Evolutionary conservation across 92 coral and sea anemone species (phyloP).

Genomic region (Hydrozoanthus gracilis): DNA sequence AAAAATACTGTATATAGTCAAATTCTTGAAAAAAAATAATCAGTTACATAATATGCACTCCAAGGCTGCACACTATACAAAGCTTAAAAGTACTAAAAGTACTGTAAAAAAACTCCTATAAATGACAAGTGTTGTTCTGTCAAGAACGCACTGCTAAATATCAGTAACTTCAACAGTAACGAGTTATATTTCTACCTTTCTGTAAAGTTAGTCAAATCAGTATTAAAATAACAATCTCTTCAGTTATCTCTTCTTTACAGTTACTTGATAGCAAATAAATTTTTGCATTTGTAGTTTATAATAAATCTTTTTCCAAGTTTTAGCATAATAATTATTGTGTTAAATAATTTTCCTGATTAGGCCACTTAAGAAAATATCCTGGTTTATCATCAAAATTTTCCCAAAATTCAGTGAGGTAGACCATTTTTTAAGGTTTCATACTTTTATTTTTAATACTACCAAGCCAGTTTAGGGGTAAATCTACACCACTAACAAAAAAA

Average conservation of each 20-base stretch:
- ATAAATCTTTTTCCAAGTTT: not conserved
- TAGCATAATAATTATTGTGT: not conserved
- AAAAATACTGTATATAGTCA: too few relatives aligned
- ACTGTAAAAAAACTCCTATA: not conserved
- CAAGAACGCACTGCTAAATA: conserved; percentile 10
- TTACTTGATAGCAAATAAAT: not conserved
- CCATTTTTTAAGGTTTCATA: too few relatives aligned
- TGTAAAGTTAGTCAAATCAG: conserved; percentile 1
- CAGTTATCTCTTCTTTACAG: not conserved
- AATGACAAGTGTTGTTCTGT: not conserved
- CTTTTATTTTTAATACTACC: too few relatives aligned
- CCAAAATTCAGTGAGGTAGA: too few relatives aligned
- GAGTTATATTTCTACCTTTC: conserved; percentile 24
- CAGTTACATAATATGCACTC: too few relatives aligned
- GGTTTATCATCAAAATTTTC: too few relatives aligned
- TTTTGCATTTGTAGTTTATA: not conserved
- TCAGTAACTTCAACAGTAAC: conserved; percentile 17
- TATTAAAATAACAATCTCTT: not conserved
- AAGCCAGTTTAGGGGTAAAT: too few relatives aligned
- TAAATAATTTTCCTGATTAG: not conserved
- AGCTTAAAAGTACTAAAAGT: too few relatives aligned
- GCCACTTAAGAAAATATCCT: too few relatives aligned
- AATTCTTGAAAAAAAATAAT: too few relatives aligned
- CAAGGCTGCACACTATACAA: too few relatives aligned
- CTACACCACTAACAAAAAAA: too few relatives aligned